These are phyloP conservation scores for Noctilio leporinus DNA, from an alignment of 2,113 vertebrate species.

Conservation along the genomic window DNA sequence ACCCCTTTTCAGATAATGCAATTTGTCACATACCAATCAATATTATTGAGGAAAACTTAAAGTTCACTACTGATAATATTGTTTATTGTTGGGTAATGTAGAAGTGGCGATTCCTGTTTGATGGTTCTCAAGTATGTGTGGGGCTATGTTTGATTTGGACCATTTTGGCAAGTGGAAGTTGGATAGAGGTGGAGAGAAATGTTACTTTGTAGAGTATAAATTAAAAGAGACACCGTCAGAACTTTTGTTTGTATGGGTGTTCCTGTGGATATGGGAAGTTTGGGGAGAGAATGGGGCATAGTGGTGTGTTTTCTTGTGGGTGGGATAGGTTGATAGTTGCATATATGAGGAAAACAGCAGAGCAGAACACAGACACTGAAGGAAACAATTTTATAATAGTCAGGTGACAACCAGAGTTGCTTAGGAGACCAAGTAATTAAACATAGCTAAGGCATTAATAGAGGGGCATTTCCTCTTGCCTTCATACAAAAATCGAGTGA, in stretches of 20 bases:
- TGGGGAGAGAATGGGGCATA: background rate
- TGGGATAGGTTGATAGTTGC: background rate
- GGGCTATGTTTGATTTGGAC: background rate
- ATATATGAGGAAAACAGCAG: background rate
- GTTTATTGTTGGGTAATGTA: background rate
- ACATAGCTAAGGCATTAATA: background rate
- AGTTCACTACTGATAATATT: background rate
- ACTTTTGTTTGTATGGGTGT: background rate
- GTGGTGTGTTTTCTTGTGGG: background rate
- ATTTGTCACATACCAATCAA: background rate
- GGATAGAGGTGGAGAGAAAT: background rate
- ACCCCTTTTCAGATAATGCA: background rate
- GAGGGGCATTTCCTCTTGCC: background rate
- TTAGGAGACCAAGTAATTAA: background rate
- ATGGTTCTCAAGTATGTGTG: background rate
- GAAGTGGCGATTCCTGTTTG: background rate
- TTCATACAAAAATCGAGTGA: background rate
- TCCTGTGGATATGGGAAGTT: background rate
- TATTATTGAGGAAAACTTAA: background rate
- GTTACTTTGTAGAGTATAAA: background rate
- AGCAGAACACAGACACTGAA: background rate
- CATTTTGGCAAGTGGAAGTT: background rate
- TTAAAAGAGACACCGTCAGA: background rate
- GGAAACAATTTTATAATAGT: background rate
- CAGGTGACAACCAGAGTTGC: background rate